A percentile compares a stretch with the other conserved stretches of the same genome.
Conservation (phyloP, 1,140 invertebrate species). For the Pygmarrhopalites habei region DNA sequence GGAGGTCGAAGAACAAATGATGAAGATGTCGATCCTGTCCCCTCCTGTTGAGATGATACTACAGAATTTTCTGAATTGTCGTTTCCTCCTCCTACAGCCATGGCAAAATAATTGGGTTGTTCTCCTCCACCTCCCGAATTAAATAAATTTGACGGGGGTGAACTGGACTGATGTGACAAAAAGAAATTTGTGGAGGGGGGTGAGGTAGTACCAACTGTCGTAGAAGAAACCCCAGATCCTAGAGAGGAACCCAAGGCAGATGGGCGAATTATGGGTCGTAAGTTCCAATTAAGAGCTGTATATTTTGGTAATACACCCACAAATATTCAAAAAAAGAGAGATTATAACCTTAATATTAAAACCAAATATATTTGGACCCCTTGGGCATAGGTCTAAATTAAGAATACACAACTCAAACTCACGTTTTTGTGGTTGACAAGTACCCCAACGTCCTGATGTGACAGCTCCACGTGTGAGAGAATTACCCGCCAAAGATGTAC, state of each 20-base stretch:
- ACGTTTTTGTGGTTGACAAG: background rate
- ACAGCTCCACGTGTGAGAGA: background rate
- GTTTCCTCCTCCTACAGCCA: background rate
- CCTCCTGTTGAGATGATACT: background rate
- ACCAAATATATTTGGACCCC: too few relatives aligned
- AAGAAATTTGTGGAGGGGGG: too few relatives aligned
- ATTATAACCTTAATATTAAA: background rate
- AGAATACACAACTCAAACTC: too few relatives aligned
- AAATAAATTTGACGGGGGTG: background rate
- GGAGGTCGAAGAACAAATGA: conserved; percentile 9
- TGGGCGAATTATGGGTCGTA: conserved; percentile 13
- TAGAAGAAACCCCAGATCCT: background rate
- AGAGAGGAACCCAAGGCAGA: conserved; percentile 8
- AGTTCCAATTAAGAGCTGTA: background rate
- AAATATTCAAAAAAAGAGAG: background rate
- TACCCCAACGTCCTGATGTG: background rate
- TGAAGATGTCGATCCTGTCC: background rate
- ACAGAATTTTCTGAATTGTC: background rate
- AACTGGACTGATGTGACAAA: too few relatives aligned
- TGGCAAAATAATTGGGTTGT: conserved; percentile 8
- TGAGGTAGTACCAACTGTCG: too few relatives aligned
- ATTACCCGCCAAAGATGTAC: background rate
- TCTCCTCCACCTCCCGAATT: background rate
- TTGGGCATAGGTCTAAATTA: too few relatives aligned
- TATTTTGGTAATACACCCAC: background rate